Evolutionary conservation across 2,797 vertebrate genomes (phyloP).

Genomic region (Characodon lateralis): DNA sequence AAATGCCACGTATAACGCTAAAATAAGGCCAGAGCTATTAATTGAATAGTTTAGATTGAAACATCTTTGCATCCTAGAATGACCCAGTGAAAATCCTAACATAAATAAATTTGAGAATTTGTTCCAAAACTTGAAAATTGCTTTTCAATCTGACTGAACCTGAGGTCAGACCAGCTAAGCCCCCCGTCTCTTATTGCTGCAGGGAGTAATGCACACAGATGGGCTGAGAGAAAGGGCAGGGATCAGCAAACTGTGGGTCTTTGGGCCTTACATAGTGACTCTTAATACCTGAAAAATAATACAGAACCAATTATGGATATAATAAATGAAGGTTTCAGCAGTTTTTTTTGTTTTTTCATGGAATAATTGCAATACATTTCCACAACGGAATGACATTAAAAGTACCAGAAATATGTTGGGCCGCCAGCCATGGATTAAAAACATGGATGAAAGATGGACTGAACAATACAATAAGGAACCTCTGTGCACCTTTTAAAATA

Average conservation of each 20-base stretch:
- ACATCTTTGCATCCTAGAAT: background rate
- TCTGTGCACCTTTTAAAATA: too few species aligned
- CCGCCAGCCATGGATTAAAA: too few species aligned
- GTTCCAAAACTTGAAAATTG: background rate
- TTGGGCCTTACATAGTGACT: too few species aligned
- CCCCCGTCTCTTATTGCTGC: too few species aligned
- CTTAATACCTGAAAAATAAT: too few species aligned
- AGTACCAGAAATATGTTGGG: background rate
- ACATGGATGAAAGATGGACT: too few species aligned
- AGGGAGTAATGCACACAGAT: background rate
- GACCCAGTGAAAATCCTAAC: background rate
- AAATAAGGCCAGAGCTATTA: too few species aligned
- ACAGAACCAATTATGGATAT: background rate
- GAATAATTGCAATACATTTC: background rate
- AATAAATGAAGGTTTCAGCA: background rate
- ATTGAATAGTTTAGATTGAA: background rate
- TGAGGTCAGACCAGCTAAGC: too few species aligned
- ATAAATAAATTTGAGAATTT: background rate
- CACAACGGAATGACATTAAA: background rate
- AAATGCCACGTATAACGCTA: too few species aligned
- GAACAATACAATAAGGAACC: too few species aligned
- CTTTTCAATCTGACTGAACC: background rate
- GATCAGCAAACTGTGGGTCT: too few species aligned
- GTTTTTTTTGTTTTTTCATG: background rate
- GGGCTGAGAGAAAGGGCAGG: background rate